Evolutionary conservation across 2,888 invertebrate species (phyloP).

Genomic region (Achlya flavicornis): DNA sequence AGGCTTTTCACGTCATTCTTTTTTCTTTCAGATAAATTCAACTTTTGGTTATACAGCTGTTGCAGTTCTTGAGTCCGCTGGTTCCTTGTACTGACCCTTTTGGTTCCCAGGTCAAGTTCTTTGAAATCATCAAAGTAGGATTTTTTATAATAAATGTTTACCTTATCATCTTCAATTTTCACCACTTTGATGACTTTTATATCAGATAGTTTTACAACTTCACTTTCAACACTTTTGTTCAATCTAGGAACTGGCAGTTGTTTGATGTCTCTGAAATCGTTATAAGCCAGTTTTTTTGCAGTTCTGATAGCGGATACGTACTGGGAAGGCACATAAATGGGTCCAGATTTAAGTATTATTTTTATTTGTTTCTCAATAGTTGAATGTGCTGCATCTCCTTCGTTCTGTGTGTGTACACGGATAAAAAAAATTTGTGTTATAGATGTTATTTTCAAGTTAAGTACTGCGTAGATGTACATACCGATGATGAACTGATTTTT

Average conservation of each 20-base stretch:
- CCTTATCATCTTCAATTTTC: too few relatives aligned
- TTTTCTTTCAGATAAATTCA: conserved; percentile 18
- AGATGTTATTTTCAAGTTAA: too few relatives aligned
- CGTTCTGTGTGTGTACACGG: conserved; percentile 18
- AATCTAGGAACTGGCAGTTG: background rate
- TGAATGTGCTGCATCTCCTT: conserved; percentile 19
- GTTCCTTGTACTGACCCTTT: too few relatives aligned
- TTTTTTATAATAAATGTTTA: too few relatives aligned
- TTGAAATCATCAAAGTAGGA: too few relatives aligned
- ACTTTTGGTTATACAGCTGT: conserved; percentile 11
- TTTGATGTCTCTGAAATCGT: background rate
- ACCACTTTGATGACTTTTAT: too few relatives aligned
- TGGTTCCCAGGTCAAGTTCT: too few relatives aligned
- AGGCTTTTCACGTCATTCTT: conserved; percentile 18
- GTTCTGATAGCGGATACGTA: conserved; percentile 15
- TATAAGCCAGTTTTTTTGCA: background rate
- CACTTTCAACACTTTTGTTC: background rate
- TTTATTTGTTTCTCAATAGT: conserved; percentile 19
- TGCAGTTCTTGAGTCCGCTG: too few relatives aligned
- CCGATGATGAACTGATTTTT: conserved; percentile 18
- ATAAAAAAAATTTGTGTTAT: too few relatives aligned
- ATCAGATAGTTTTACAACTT: conserved; percentile 10
- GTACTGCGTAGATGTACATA: too few relatives aligned
- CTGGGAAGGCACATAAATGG: conserved; percentile 18
- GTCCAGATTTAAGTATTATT: conserved; percentile 14